These are phyloP conservation scores for Myotis planiceps DNA, from an alignment of 2,797 vertebrate genomes.

Conservation along the genomic window DNA sequence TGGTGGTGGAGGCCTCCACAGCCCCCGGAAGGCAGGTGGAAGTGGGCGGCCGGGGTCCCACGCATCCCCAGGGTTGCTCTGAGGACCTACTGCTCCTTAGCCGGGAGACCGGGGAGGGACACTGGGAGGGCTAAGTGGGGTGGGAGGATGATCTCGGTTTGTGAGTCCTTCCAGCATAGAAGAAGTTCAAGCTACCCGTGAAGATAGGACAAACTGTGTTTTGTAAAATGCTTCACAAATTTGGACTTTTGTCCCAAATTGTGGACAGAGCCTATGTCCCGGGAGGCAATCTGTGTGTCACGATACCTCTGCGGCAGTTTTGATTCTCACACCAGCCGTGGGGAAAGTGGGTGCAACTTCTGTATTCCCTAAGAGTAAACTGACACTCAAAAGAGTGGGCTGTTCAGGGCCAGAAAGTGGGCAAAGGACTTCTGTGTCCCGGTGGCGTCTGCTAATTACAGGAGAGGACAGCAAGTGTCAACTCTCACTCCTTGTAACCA, in stretches of 20 bases:
- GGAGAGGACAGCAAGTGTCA: not conserved
- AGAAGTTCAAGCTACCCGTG: not conserved
- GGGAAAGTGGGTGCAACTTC: not conserved
- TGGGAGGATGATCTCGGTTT: not conserved
- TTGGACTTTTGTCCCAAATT: not conserved
- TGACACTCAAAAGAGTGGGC: not conserved
- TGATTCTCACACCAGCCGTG: not conserved
- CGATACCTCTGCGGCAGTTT: not conserved
- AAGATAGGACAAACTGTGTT: not conserved
- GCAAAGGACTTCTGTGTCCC: not conserved
- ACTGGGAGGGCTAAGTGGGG: rapidly evolving
- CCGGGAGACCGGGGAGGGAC: not conserved
- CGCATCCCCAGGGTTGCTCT: rapidly evolving
- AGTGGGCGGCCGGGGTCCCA: not conserved
- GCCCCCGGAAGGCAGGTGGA: slow-evolving; percentile 32
- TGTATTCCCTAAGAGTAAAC: not conserved
- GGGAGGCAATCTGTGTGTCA: not conserved
- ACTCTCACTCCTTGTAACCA: rapidly evolving
- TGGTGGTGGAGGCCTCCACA: not conserved
- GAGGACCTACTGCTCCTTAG: not conserved
- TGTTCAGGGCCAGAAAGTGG: not conserved
- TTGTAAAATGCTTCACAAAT: not conserved
- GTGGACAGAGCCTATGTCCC: not conserved
- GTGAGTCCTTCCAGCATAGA: not conserved
- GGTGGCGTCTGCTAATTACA: rapidly evolving